phyloP scores from a whole-genome alignment of 1,140 invertebrate species.

The Armadillidium nasatum region DNA sequence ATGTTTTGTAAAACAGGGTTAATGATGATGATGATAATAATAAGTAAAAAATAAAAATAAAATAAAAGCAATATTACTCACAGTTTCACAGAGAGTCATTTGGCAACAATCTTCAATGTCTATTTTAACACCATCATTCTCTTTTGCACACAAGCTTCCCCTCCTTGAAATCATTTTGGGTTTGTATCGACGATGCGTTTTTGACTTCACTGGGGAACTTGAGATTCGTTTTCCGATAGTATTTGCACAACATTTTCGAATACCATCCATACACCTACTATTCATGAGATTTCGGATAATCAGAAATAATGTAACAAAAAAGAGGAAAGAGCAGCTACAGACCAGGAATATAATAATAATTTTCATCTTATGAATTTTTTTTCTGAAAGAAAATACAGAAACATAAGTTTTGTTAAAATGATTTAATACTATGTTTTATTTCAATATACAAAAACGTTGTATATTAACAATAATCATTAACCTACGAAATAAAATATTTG shows the following conservation, averaged over 20 bases:
- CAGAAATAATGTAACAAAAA: background rate
- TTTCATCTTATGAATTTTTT: no score
- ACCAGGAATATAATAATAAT: no score
- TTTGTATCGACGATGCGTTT: slow-evolving; percentile 18
- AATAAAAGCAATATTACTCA: slow-evolving; percentile 28
- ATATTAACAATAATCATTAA: no score
- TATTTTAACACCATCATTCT: slow-evolving; percentile 37
- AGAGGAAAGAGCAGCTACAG: background rate
- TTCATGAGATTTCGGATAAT: background rate
- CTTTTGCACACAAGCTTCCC: slow-evolving; percentile 18
- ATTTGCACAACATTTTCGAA: background rate
- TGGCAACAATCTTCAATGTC: slow-evolving; percentile 46
- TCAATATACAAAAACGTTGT: no score
- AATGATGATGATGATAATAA: no score
- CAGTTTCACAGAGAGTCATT: slow-evolving; percentile 46
- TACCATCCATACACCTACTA: background rate
- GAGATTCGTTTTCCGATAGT: slow-evolving; percentile 8
- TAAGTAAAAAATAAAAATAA: no score
- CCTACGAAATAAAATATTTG: no score
- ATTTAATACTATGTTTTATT: no score
- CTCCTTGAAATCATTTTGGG: slow-evolving; percentile 1
- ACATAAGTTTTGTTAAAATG: no score
- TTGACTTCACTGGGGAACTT: slow-evolving; percentile 22
- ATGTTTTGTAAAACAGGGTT: no score
- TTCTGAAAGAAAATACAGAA: no score